A percentile compares a stretch with the other conserved stretches of the same genome.
Evolutionary conservation across 2,113 vertebrate genomes (phyloP).

Genomic region (Leucosticte australis): DNA sequence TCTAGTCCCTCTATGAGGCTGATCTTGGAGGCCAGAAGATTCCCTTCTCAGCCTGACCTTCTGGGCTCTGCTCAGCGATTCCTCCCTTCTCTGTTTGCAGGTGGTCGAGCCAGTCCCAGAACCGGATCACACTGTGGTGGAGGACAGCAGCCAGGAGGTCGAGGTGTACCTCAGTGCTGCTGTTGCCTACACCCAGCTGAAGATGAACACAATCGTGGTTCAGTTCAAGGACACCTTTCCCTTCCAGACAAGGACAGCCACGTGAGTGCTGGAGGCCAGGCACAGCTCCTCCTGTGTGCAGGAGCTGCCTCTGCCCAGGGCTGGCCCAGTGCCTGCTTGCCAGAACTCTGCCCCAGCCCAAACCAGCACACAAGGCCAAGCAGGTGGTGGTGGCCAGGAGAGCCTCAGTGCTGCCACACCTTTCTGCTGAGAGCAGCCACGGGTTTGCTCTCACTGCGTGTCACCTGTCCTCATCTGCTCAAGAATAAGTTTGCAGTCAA

Average conservation of each 20-base stretch:
- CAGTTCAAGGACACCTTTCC: constrained; percentile 82
- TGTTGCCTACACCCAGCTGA: constrained; percentile 72
- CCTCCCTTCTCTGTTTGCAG: no score
- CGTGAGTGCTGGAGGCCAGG: constrained; percentile 74
- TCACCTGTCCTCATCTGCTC: neutral
- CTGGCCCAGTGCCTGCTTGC: neutral
- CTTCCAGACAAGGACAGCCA: constrained; percentile 78
- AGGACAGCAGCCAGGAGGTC: no score
- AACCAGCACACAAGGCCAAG: neutral
- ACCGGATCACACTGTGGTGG: no score
- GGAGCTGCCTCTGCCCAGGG: neutral
- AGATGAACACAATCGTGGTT: constrained; percentile 52
- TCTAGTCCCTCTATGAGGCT: neutral
- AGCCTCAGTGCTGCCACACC: neutral
- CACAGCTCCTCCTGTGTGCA: neutral
- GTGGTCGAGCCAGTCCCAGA: no score
- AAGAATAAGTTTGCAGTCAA: neutral
- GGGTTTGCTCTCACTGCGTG: neutral
- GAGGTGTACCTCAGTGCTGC: neutral
- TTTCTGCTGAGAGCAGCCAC: neutral
- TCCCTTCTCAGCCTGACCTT: no score
- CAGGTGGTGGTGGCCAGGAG: neutral
- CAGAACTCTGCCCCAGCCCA: neutral
- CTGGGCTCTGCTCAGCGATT: no score
- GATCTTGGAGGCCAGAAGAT: no score